Percentiles rank a stretch among this genome's conserved stretches.
Evolutionary conservation across 1,140 invertebrate species (phyloP).

Genomic region (Ceratina japonica): DNA sequence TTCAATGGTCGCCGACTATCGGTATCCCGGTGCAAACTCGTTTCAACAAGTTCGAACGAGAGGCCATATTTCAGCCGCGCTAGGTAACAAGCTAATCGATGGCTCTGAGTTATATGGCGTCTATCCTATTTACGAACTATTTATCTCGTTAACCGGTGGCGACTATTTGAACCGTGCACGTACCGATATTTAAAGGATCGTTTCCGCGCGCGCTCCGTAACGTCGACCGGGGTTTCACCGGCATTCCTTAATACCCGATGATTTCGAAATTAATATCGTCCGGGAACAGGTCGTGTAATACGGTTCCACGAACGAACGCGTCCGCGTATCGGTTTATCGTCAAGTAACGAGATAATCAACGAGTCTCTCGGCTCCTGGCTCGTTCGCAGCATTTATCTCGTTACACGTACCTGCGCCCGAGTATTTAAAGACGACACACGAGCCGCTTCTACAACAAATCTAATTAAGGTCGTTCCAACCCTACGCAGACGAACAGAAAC

Average conservation of each 20-base stretch:
- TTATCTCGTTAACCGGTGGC: conserved; percentile 42
- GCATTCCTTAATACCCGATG: conserved; percentile 14
- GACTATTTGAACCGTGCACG: conserved; percentile 13
- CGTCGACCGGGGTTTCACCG: neutral
- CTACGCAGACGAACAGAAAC: conserved; percentile 43
- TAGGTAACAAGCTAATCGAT: conserved; percentile 49
- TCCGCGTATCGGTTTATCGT: conserved; percentile 34
- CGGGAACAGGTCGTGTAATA: no score
- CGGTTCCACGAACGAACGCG: neutral
- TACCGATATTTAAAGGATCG: conserved; percentile 27
- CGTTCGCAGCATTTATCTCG: conserved; percentile 56
- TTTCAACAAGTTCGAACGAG: conserved; percentile 42
- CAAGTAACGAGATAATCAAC: conserved; percentile 65
- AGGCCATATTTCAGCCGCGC: conserved; percentile 35
- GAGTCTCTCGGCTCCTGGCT: conserved; percentile 29
- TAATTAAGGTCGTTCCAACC: conserved; percentile 54
- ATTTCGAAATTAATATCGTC: conserved; percentile 45
- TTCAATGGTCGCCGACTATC: conserved; percentile 29
- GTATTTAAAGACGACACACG: conserved; percentile 60
- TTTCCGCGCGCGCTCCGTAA: conserved; percentile 12
- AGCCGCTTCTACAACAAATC: conserved; percentile 53
- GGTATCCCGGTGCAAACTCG: neutral
- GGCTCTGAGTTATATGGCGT: conserved; percentile 39
- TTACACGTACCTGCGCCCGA: conserved; percentile 43
- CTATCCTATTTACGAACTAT: conserved; percentile 47